These are phyloP conservation scores for Psittacula cyanocephala DNA, from an alignment of 2,113 vertebrate species.

Conservation along the genomic window DNA sequence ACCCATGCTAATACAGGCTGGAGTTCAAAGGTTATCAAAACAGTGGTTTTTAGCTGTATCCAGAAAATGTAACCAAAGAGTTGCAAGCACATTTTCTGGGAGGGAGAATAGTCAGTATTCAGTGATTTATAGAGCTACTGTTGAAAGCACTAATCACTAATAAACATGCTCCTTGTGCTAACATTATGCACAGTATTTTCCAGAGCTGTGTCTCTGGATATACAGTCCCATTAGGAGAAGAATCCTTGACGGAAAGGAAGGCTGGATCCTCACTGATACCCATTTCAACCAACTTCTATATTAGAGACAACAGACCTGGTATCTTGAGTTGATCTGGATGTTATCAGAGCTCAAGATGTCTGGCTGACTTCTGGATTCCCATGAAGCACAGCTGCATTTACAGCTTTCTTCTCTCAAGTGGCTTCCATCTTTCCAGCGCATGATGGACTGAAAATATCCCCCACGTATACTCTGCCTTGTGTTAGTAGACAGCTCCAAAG, in stretches of 20 bases:
- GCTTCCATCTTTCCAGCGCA: background rate
- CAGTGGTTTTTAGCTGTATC: background rate
- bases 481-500: background rate
- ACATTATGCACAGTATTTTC: background rate
- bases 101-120: fast-evolving
- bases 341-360: background rate
- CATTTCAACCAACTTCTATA: background rate
- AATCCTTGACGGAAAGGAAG: background rate
- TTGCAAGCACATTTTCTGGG: background rate
- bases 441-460: background rate
- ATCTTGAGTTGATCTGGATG: background rate
- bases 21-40: background rate
- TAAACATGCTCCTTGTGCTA: background rate
- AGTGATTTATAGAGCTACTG: background rate
- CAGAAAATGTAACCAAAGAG: background rate
- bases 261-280: background rate
- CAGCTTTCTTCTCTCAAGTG: background rate
- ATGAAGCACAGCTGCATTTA: background rate
- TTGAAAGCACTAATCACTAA: background rate
- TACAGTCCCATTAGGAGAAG: background rate
- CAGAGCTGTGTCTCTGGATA: background rate
- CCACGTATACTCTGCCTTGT: background rate
- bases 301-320: background rate
- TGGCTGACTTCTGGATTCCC: background rate
- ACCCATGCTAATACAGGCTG: background rate